Conservation (phyloP, 2,888 invertebrate genomes). For the Cremastinae sp. region DNA sequence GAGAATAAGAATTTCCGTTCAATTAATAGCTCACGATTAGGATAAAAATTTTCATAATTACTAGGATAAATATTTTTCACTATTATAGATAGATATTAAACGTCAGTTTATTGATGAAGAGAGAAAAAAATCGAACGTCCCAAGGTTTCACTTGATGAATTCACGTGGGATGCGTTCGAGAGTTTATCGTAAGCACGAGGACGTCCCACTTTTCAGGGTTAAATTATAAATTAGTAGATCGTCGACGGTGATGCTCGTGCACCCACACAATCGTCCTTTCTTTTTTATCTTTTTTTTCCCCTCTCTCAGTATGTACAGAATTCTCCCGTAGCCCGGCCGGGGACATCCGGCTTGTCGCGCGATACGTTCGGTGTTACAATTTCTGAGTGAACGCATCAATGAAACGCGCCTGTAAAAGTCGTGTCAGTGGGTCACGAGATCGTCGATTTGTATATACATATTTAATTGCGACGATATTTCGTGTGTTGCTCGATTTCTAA, state of each 20-base stretch:
- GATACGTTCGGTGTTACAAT: constrained; percentile 31
- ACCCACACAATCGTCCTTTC: constrained; percentile 41
- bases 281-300: constrained; percentile 14
- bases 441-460: constrained; percentile 8
- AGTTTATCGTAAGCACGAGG: constrained; percentile 40
- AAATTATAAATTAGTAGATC: constrained; percentile 49
- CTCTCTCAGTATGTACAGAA: neutral
- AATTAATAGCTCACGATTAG: neutral
- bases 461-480: neutral
- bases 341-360: constrained; percentile 42
- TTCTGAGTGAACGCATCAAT: constrained; percentile 45
- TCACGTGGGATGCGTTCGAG: constrained; percentile 22
- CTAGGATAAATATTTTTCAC: neutral
- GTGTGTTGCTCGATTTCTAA: neutral
- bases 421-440: constrained; percentile 51
- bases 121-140: neutral
- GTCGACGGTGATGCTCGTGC: constrained; percentile 32
- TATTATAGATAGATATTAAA: neutral
- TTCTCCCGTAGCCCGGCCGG: constrained; percentile 38
- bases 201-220: constrained; percentile 56
- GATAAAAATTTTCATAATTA: neutral
- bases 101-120: neutral
- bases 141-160: neutral
- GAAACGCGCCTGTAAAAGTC: constrained; percentile 25
- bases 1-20: too few species aligned